Base-by-base conservation (phyloP, 2,113 vertebrate genomes). In the Pionites leucogaster region DNA sequence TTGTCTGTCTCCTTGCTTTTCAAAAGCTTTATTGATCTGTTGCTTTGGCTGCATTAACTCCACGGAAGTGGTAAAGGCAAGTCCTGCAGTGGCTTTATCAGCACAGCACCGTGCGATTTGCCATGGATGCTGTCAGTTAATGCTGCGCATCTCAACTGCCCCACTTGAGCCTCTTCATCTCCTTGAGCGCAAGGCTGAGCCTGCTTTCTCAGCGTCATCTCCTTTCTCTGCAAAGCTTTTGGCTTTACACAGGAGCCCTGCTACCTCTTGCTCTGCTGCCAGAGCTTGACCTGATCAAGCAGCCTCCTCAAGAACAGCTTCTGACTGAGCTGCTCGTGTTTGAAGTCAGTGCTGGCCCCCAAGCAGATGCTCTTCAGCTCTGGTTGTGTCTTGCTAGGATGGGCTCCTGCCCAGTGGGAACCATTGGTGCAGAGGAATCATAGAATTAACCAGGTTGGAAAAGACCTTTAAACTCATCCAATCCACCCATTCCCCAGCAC, bases 91-190 rank as follows among this genome's bases (percentile, higher is more conserved):
- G n/a, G 50, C 37, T 52, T 41, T 35, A 31, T 12, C 29, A 64
- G 37, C 47, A 10, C 13, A 25, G 46, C 46, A 27, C 46, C 39
- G 1, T 0, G 5, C 20, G 13, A 1, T 77, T 65, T 65, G 24
- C 39, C 25, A 1, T 11, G 37, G 64, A 9, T 39, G 57, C 63
- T 70, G 22, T 28, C 33, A 35, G 57, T 35, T 35, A 18, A 46
- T 60, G 14, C 52, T 41, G 31, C 24, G 53, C 53, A 55, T 33
- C 53, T 55, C 53, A 55, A 9, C 52, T 62, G 35, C 33, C 46
- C 60, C 29, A 1, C 60, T 86, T 81, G 20, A 75, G 68, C 25
- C 46, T 62, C 39, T 74, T 14, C 18, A 6, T 28, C 33, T 15
- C 46, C 39, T 18, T 41, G n/a, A 68, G 29, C 37, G 46, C 20